These are phyloP conservation scores for Acleris literana DNA, from an alignment of 2,888 invertebrate genomes.

Conservation along the genomic window DNA sequence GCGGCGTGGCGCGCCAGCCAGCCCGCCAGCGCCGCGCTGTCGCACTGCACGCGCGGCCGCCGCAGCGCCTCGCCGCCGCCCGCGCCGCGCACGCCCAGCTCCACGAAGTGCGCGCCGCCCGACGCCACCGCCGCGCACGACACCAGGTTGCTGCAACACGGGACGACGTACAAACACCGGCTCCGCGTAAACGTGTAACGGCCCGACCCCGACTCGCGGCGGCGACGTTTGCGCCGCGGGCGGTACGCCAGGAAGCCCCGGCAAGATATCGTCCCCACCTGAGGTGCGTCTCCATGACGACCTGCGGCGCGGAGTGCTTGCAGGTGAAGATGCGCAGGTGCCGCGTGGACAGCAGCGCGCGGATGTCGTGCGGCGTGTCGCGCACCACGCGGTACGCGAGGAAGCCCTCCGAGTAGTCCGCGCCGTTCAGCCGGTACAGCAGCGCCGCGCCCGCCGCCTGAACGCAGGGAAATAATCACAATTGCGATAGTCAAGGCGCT, in stretches of 20 bases:
- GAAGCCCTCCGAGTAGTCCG: slow-evolving; percentile 89
- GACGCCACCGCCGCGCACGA: slow-evolving; percentile 85
- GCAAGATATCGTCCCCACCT: slow-evolving; percentile 64
- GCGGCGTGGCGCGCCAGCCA: slow-evolving; percentile 92
- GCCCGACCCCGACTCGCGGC: too few relatives aligned
- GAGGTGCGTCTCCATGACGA: slow-evolving; percentile 85
- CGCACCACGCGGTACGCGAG: slow-evolving; percentile 92
- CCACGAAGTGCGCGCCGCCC: slow-evolving; percentile 86
- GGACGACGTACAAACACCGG: slow-evolving; percentile 43
- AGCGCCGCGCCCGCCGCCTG: slow-evolving; percentile 91
- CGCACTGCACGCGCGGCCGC: slow-evolving; percentile 88
- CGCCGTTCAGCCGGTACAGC: slow-evolving; percentile 88
- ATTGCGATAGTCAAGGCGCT: not conserved
- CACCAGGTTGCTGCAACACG: slow-evolving; percentile 82
- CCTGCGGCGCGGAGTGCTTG: slow-evolving; percentile 76
- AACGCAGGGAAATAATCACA: slow-evolving; percentile 76
- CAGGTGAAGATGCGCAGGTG: slow-evolving; percentile 89
- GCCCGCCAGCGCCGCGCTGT: slow-evolving; percentile 87
- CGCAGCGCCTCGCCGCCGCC: slow-evolving; percentile 66
- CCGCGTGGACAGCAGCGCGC: slow-evolving; percentile 90
- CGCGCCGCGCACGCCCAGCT: slow-evolving; percentile 85
- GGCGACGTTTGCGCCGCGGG: too few relatives aligned
- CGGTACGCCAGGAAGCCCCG: too few relatives aligned
- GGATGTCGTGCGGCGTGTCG: slow-evolving; percentile 90
- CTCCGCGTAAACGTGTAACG: too few relatives aligned